These are phyloP conservation scores for Neogale vison DNA, from an alignment of 2,113 vertebrate genomes.

Conservation along the genomic window DNA sequence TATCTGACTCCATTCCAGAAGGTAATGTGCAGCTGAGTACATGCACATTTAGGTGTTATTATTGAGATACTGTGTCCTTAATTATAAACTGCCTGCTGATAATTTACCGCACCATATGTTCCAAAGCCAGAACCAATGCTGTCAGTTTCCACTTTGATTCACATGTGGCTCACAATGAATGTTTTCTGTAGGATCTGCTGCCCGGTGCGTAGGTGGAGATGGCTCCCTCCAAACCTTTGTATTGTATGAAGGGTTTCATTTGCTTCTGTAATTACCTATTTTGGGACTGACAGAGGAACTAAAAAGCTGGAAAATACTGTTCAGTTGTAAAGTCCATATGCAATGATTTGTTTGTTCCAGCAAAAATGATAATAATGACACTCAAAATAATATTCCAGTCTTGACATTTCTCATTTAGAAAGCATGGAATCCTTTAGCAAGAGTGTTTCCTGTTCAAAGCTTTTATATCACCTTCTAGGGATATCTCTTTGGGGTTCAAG, in stretches of 20 bases:
- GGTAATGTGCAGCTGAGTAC: background rate
- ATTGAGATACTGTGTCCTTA: slow-evolving; percentile 45
- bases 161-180: slow-evolving; percentile 46
- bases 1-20: slow-evolving; percentile 19
- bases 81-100: slow-evolving; percentile 63
- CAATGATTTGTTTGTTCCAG: slow-evolving; percentile 46
- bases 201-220: slow-evolving; percentile 46
- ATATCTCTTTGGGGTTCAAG: background rate
- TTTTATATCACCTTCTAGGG: background rate
- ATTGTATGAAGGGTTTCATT: slow-evolving; percentile 14
- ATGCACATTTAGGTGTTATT: background rate
- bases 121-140: slow-evolving; percentile 57
- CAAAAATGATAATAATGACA: slow-evolving; percentile 1
- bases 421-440: background rate
- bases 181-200: slow-evolving; percentile 10
- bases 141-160: slow-evolving; percentile 38
- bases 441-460: background rate
- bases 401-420: background rate
- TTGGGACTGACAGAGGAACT: background rate
- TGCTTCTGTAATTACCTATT: slow-evolving; percentile 57
- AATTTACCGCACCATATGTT: slow-evolving; percentile 60
- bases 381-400: background rate
- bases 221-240: background rate
- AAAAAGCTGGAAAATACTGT: background rate
- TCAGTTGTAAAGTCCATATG: slow-evolving; percentile 54